Percentiles rank a stretch among this genome's conserved stretches.
Conservation (phyloP, 2,888 invertebrate species). For the Teinopalpus imperialis region DNA sequence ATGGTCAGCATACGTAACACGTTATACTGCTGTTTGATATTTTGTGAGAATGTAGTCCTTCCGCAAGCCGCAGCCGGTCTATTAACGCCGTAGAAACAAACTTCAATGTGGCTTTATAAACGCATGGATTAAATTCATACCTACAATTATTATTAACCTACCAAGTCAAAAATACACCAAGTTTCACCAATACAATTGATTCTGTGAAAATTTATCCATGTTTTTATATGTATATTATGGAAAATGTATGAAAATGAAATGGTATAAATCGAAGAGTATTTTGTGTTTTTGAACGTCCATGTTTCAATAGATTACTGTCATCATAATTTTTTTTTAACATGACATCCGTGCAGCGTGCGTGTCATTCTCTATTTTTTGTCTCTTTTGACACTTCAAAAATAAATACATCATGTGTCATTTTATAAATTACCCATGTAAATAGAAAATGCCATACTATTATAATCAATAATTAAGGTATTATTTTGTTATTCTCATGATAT, state of each 20-base stretch:
- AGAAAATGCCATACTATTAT: neutral
- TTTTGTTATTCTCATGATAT: conserved; percentile 1
- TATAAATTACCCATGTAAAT: conserved; percentile 8
- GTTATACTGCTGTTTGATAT: too few relatives aligned
- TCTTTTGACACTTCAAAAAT: too few relatives aligned
- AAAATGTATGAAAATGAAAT: conserved; percentile 25
- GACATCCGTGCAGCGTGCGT: too few relatives aligned
- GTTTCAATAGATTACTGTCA: neutral
- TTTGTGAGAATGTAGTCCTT: too few relatives aligned
- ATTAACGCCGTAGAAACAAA: too few relatives aligned
- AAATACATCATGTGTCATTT: too few relatives aligned
- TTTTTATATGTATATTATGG: conserved; percentile 11
- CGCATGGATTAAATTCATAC: too few relatives aligned
- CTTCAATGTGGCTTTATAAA: too few relatives aligned
- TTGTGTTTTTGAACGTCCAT: neutral
- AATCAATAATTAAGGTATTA: neutral
- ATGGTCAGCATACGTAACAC: too few relatives aligned
- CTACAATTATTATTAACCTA: too few relatives aligned
- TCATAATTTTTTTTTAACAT: neutral
- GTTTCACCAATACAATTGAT: neutral
- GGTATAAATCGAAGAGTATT: conserved; percentile 3
- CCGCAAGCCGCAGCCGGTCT: too few relatives aligned
- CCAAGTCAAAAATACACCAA: conserved; percentile 8
- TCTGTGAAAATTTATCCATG: neutral
- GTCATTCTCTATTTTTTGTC: too few relatives aligned